A percentile compares a stretch with the other conserved stretches of the same genome.
These are phyloP conservation scores for Heliconius melpomene DNA, from an alignment of 1,140 invertebrate species.

Conservation along the genomic window DNA sequence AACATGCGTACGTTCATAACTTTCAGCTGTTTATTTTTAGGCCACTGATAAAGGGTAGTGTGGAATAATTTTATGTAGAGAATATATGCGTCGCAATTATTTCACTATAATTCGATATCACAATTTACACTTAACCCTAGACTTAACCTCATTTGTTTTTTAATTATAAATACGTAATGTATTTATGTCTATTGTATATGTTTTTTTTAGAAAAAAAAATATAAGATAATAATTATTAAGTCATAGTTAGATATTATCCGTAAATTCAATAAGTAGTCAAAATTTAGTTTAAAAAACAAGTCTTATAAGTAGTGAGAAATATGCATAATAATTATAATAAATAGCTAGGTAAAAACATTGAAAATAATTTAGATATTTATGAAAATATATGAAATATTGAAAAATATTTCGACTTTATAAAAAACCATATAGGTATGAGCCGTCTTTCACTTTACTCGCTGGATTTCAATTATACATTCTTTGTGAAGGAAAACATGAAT, in stretches of 20 bases:
- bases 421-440: neutral
- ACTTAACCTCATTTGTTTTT: constrained; percentile 1
- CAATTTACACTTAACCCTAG: neutral
- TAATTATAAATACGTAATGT: neutral
- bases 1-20: neutral
- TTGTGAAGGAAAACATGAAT: constrained; percentile 21
- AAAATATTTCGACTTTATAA: neutral
- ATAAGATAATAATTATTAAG: too few species aligned
- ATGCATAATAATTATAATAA: neutral
- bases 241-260: too few species aligned
- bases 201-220: too few species aligned
- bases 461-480: constrained; percentile 7
- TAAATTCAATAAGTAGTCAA: neutral
- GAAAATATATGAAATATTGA: neutral
- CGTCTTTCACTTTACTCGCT: constrained; percentile 12
- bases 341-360: too few species aligned
- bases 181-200: too few species aligned
- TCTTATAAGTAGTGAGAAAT: neutral
- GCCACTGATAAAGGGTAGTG: neutral
- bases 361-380: too few species aligned
- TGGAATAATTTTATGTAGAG: neutral
- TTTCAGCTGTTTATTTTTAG: constrained; percentile 9
- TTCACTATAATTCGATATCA: neutral
- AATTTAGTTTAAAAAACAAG: neutral
- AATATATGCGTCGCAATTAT: neutral